Evolutionary conservation across 2,888 invertebrate species (phyloP).

Genomic region (Laspeyria flexula): DNA sequence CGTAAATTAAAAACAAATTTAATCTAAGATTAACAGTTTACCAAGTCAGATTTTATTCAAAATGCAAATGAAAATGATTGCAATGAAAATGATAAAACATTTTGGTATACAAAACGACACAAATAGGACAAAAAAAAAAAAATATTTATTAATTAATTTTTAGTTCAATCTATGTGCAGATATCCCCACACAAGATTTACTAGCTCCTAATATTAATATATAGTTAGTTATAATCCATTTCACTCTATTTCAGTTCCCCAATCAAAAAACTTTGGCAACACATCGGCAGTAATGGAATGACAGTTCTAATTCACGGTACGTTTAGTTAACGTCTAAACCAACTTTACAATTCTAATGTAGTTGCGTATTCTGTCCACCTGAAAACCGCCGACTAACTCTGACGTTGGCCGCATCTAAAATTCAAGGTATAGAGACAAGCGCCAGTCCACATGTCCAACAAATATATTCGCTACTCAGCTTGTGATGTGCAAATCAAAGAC

Average conservation of each 20-base stretch:
- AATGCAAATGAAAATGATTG: no score
- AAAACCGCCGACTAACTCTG: conserved; percentile 66
- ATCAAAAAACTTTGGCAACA: conserved; percentile 46
- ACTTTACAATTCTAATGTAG: conserved; percentile 67
- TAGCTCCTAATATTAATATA: no score
- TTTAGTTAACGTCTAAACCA: conserved; percentile 53
- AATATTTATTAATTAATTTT: no score
- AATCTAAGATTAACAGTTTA: no score
- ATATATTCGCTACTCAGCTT: conserved; percentile 44
- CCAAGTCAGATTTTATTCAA: no score
- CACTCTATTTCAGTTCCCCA: background rate
- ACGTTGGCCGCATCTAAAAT: conserved; percentile 72
- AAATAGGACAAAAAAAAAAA: no score
- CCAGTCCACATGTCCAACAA: conserved; percentile 63
- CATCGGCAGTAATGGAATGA: conserved; percentile 52
- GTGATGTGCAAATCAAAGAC: conserved; percentile 62
- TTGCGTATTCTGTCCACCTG: conserved; percentile 69
- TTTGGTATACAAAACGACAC: no score
- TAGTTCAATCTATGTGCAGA: no score
- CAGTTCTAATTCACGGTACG: conserved; percentile 51
- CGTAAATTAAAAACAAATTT: no score
- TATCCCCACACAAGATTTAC: no score
- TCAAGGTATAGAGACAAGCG: conserved; percentile 70
- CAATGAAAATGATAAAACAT: no score
- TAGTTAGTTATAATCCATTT: no score